These are phyloP conservation scores for Sarcophaga subvicina DNA, from an alignment of 2,888 invertebrate genomes.

Conservation along the genomic window DNA sequence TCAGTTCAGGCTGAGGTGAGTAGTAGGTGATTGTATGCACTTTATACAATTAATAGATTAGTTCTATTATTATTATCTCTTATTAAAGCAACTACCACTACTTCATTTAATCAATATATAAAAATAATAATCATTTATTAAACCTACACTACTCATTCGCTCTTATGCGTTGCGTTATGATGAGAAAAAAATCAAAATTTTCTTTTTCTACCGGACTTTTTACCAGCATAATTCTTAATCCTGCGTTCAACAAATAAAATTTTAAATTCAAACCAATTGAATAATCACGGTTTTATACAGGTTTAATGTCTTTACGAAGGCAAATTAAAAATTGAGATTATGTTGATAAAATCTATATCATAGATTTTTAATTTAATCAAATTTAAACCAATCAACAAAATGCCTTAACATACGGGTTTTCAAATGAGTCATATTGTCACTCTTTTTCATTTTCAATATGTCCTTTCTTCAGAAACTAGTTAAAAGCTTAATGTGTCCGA, in stretches of 20 bases:
- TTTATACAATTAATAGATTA: constrained; percentile 32
- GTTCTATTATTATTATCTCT: constrained; percentile 36
- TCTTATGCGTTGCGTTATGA: constrained; percentile 13
- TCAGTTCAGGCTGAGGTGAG: constrained; percentile 69
- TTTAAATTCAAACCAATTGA: not conserved
- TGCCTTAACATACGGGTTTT: constrained; percentile 40
- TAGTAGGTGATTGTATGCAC: constrained; percentile 69
- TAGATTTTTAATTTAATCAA: constrained; percentile 9
- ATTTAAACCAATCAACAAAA: not conserved
- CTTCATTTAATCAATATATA: constrained; percentile 12
- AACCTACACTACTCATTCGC: constrained; percentile 39
- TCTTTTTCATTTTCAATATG: not conserved
- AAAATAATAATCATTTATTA: not conserved
- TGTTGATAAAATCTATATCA: constrained; percentile 4
- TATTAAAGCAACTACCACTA: constrained; percentile 29
- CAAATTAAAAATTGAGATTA: constrained; percentile 15
- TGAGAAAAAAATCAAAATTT: constrained; percentile 8
- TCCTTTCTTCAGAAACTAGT: too few species aligned
- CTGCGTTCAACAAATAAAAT: not conserved
- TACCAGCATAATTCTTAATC: not conserved
- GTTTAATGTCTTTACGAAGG: not conserved
- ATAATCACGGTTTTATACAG: not conserved
- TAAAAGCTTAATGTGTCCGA: too few species aligned
- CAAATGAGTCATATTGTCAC: constrained; percentile 48
- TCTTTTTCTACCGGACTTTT: not conserved